Evolutionary conservation across 2,797 vertebrate genomes (phyloP).

Genomic region (Octomys mimax): DNA sequence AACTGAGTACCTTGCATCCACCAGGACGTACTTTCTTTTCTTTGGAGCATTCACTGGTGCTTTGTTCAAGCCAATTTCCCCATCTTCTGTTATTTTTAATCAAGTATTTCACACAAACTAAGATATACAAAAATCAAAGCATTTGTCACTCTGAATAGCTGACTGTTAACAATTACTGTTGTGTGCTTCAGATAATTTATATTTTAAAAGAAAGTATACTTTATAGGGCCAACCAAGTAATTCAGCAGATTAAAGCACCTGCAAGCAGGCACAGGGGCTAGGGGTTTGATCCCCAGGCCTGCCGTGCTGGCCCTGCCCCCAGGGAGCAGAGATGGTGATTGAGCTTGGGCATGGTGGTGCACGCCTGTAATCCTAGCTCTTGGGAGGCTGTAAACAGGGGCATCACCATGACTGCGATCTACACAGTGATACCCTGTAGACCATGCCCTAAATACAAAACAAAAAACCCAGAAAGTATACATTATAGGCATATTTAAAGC

Average conservation of each 20-base stretch:
- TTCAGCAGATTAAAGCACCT: too few species aligned
- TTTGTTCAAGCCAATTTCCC: constrained; percentile 47
- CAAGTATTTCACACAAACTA: constrained; percentile 26
- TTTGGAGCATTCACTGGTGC: not conserved
- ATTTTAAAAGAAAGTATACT: not conserved
- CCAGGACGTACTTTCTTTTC: not conserved
- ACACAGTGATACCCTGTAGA: too few species aligned
- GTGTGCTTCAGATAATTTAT: constrained; percentile 10
- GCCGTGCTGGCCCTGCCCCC: too few species aligned
- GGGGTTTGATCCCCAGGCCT: too few species aligned
- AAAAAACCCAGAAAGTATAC: not conserved
- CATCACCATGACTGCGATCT: too few species aligned
- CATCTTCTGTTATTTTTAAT: constrained; percentile 19
- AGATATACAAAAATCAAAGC: not conserved
- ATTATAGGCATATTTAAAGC: not conserved
- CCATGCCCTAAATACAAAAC: not conserved
- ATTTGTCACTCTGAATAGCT: constrained; percentile 29
- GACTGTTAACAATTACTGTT: constrained; percentile 15
- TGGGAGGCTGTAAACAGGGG: too few species aligned
- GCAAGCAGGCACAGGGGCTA: too few species aligned
- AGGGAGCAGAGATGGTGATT: too few species aligned
- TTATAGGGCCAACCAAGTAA: not conserved
- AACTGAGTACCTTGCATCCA: not conserved
- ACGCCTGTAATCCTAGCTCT: too few species aligned
- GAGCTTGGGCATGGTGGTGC: too few species aligned